These are phyloP conservation scores for Apomyelois bistriatella DNA, from an alignment of 2,888 invertebrate species.

Conservation along the genomic window DNA sequence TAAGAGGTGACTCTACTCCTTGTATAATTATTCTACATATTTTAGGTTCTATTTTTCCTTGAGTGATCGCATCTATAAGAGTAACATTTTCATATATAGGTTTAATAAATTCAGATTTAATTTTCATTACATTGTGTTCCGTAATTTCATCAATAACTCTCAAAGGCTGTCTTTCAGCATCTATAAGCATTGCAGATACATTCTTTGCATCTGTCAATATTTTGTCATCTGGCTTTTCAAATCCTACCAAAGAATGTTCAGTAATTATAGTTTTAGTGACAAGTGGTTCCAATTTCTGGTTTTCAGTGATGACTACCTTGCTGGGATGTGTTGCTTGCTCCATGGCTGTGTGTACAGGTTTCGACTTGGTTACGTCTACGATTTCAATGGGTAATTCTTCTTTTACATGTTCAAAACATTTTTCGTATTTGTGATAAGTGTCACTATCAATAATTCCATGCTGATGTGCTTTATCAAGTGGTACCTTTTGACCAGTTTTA, in stretches of 20 bases:
- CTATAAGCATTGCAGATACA: constrained; percentile 61
- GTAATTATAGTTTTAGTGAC: constrained; percentile 32
- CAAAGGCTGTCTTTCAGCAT: constrained; percentile 68
- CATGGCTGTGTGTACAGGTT: constrained; percentile 28
- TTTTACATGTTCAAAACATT: constrained; percentile 19
- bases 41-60: constrained; percentile 83
- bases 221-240: constrained; percentile 23
- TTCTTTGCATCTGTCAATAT: constrained; percentile 47
- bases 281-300: constrained; percentile 35
- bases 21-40: constrained; percentile 82
- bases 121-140: constrained; percentile 65
- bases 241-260: constrained; percentile 27
- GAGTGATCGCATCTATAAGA: constrained; percentile 82
- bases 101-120: constrained; percentile 43
- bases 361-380: constrained; percentile 4
- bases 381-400: constrained; percentile 14
- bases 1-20: constrained; percentile 81
- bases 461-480: constrained; percentile 85
- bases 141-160: constrained; percentile 71
- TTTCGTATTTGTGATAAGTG: constrained; percentile 53
- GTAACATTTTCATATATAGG: constrained; percentile 71
- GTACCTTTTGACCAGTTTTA: constrained; percentile 84
- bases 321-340: constrained; percentile 26
- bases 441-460: constrained; percentile 81
- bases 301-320: constrained; percentile 33